Percentiles rank a stretch among this genome's conserved stretches.
Evolutionary conservation across 2,888 invertebrate species (phyloP).

Genomic region (Thereva unica): DNA sequence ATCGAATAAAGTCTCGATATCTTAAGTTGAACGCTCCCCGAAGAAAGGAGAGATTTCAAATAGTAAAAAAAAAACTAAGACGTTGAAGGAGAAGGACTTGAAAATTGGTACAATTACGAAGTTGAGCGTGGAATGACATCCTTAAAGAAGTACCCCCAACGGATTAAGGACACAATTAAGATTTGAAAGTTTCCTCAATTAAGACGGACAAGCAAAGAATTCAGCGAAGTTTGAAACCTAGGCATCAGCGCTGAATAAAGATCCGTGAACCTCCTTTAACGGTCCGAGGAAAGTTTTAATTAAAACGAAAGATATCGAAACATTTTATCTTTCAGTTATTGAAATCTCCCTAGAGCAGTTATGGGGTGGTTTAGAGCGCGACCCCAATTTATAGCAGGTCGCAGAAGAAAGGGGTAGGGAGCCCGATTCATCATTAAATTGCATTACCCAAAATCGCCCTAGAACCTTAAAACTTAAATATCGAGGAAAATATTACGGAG

Average conservation of each 20-base stretch:
- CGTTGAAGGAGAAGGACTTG: neutral
- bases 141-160: conserved; percentile 16
- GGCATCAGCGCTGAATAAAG: conserved; percentile 3
- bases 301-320: conserved; percentile 36
- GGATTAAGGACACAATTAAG: conserved; percentile 31
- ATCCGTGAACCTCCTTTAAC: conserved; percentile 11
- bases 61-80: neutral
- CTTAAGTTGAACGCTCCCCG: no score
- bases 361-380: no score
- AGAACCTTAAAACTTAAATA: neutral
- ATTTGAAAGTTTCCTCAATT: conserved; percentile 27
- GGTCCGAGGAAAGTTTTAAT: conserved; percentile 36
- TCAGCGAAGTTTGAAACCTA: conserved; percentile 2
- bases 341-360: conserved; percentile 24
- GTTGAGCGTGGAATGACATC: conserved; percentile 13
- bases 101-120: conserved; percentile 25
- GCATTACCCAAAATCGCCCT: conserved; percentile 30
- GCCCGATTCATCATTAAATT: conserved; percentile 36
- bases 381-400: neutral
- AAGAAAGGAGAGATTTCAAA: no score
- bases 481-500: conserved; percentile 15
- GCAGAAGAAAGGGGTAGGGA: conserved; percentile 1
- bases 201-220: conserved; percentile 17
- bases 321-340: conserved; percentile 35
- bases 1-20: no score